Evolutionary conservation across 2,888 invertebrate genomes (phyloP).

Genomic region (Erpobdella octoculata): DNA sequence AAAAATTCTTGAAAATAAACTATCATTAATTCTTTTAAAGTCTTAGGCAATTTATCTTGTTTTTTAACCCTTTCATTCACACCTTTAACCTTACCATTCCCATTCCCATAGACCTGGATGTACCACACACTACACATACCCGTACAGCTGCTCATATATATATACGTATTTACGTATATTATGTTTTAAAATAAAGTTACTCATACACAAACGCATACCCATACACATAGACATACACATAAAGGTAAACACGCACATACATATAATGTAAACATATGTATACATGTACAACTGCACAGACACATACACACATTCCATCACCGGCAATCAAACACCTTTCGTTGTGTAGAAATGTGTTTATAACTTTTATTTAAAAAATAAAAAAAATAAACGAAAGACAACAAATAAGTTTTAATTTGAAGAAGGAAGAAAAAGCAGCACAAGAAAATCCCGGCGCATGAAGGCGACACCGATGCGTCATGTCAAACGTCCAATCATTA

Average conservation of each 20-base stretch:
- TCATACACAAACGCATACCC: slow-evolving; percentile 4
- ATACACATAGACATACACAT: neutral
- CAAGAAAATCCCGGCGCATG: neutral
- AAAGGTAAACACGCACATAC: neutral
- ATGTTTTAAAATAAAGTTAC: neutral
- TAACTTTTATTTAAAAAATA: too few species aligned
- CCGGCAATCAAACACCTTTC: neutral
- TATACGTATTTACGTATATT: neutral
- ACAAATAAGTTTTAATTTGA: too few species aligned
- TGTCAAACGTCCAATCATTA: slow-evolving; percentile 12
- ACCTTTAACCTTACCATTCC: too few species aligned
- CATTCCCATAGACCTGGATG: too few species aligned
- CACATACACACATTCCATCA: neutral
- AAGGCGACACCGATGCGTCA: neutral
- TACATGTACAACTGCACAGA: neutral
- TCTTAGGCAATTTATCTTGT: too few species aligned
- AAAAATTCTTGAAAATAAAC: too few species aligned
- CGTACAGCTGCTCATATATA: neutral
- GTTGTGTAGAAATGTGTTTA: too few species aligned
- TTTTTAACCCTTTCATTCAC: too few species aligned
- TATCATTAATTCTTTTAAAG: too few species aligned
- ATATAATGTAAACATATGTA: neutral
- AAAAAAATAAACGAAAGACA: too few species aligned
- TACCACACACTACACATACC: too few species aligned
- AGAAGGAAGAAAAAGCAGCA: neutral